Percentiles rank a stretch among this genome's conserved stretches.
phyloP scores from a whole-genome alignment of 2,797 vertebrate species.

The Neostethus bicornis region DNA sequence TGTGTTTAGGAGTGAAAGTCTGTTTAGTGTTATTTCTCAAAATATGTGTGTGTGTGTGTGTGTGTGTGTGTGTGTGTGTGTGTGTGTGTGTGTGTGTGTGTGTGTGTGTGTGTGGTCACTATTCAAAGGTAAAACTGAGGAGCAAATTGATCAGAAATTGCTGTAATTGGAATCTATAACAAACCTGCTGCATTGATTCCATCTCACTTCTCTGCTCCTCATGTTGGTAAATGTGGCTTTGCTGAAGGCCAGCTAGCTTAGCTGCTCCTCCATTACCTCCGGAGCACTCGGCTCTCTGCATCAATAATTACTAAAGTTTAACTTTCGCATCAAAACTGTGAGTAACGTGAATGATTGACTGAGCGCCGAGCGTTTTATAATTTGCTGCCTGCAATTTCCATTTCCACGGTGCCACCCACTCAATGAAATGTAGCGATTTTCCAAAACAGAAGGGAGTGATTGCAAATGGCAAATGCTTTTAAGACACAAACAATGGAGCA shows the following conservation, averaged over 20 bases:
- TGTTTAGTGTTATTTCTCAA: slow-evolving; percentile 36
- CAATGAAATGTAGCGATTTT: slow-evolving; percentile 54
- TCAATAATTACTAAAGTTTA: slow-evolving; percentile 52
- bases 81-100: slow-evolving; percentile 13
- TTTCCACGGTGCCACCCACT: slow-evolving; percentile 38
- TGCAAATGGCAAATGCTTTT: slow-evolving; percentile 50
- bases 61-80: slow-evolving; percentile 40
- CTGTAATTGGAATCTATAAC: slow-evolving; percentile 75
- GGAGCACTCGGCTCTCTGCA: slow-evolving; percentile 23
- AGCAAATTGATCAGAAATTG: slow-evolving; percentile 74
- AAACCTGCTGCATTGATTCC: slow-evolving; percentile 66
- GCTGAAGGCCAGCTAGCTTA: slow-evolving; percentile 34
- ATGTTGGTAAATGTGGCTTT: slow-evolving; percentile 35
- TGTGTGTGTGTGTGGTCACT: slow-evolving; percentile 53
- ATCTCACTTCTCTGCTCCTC: slow-evolving; percentile 48
- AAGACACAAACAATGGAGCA: slow-evolving; percentile 57
- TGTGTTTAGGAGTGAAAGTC: slow-evolving; percentile 6
- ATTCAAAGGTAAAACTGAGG: slow-evolving; percentile 56
- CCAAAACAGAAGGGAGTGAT: slow-evolving; percentile 44
- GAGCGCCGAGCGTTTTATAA: slow-evolving; percentile 31
- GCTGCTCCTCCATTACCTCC: slow-evolving; percentile 36
- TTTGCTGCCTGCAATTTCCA: slow-evolving; percentile 29
- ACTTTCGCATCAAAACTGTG: slow-evolving; percentile 41
- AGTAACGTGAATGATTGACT: slow-evolving; percentile 49
- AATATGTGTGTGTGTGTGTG: slow-evolving; percentile 26